A percentile compares a stretch with the other conserved stretches of the same genome.
Evolutionary conservation across 2,888 invertebrate species (phyloP).

Genomic region (Eretmocerus hayati): DNA sequence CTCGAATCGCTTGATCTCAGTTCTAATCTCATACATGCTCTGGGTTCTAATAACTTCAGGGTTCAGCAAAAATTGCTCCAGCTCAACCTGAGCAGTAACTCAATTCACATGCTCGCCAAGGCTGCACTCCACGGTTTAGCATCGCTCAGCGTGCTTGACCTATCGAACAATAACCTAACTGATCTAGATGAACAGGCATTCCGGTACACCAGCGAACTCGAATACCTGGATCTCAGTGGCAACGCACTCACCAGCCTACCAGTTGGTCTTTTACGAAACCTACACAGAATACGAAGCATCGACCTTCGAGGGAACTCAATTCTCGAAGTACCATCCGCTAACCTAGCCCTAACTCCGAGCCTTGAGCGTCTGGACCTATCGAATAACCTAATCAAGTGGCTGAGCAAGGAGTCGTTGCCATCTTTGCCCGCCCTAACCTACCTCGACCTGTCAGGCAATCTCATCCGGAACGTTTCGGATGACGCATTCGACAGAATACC

Average conservation of each 20-base stretch:
- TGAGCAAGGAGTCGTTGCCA: conserved; percentile 67
- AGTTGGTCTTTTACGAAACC: conserved; percentile 62
- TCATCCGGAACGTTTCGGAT: conserved; percentile 64
- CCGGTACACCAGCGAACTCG: conserved; percentile 66
- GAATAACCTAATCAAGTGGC: conserved; percentile 68
- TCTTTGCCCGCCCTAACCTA: conserved; percentile 63
- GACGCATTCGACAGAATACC: conserved; percentile 69
- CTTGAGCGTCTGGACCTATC: conserved; percentile 70
- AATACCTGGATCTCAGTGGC: conserved; percentile 67
- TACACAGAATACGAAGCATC: conserved; percentile 63
- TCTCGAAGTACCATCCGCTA: conserved; percentile 66
- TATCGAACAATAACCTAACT: conserved; percentile 72
- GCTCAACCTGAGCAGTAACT: conserved; percentile 72
- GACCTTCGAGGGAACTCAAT: conserved; percentile 73
- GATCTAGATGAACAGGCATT: conserved; percentile 70
- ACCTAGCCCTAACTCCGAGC: conserved; percentile 59
- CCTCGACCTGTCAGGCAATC: conserved; percentile 68
- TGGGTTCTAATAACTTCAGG: conserved; percentile 78
- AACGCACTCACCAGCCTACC: conserved; percentile 71
- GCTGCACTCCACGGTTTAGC: conserved; percentile 70
- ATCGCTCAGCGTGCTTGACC: conserved; percentile 60
- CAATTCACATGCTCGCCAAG: conserved; percentile 63
- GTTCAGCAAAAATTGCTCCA: conserved; percentile 66
- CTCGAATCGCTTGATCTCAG: conserved; percentile 76
- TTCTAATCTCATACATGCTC: conserved; percentile 68